Percentiles rank a stretch among this genome's conserved stretches.
Conservation (phyloP, 2,888 invertebrate genomes). For the Disparrhopalites patrizii region DNA sequence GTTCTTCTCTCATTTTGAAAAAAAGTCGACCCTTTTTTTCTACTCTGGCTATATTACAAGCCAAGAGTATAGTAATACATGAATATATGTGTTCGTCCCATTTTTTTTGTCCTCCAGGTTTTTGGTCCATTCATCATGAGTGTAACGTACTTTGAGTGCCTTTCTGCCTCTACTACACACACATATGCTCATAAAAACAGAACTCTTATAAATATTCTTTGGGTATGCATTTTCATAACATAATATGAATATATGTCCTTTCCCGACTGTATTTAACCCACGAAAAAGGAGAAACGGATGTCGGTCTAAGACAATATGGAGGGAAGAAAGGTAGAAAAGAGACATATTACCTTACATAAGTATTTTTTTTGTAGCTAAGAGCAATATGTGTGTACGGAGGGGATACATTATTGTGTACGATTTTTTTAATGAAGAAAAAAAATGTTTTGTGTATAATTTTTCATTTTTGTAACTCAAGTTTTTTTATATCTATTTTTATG, state of each 20-base stretch:
- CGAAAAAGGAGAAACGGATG: too few relatives aligned
- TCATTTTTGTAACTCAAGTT: conserved; percentile 27
- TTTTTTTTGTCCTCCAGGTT: conserved; percentile 18
- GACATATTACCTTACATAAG: too few relatives aligned
- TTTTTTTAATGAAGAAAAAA: conserved; percentile 4
- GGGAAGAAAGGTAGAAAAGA: too few relatives aligned
- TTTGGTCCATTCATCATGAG: conserved; percentile 26
- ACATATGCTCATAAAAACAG: too few relatives aligned
- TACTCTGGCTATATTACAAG: neutral
- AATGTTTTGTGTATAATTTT: conserved; percentile 27
- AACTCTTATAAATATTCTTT: too few relatives aligned
- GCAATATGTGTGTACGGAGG: too few relatives aligned
- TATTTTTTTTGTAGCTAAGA: too few relatives aligned
- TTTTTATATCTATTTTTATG: conserved; percentile 28
- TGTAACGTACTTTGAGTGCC: neutral
- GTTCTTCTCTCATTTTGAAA: conserved; percentile 5
- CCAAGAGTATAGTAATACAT: too few relatives aligned
- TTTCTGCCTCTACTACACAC: neutral
- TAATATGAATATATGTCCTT: too few relatives aligned
- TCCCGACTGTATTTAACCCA: too few relatives aligned
- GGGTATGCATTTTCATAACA: neutral
- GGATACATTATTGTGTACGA: neutral
- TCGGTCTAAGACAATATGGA: too few relatives aligned
- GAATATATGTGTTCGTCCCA: too few relatives aligned
- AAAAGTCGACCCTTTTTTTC: conserved; percentile 26